Conservation (phyloP, 2,888 invertebrate genomes). For the Caenorhabditis zanzibari region DNA sequence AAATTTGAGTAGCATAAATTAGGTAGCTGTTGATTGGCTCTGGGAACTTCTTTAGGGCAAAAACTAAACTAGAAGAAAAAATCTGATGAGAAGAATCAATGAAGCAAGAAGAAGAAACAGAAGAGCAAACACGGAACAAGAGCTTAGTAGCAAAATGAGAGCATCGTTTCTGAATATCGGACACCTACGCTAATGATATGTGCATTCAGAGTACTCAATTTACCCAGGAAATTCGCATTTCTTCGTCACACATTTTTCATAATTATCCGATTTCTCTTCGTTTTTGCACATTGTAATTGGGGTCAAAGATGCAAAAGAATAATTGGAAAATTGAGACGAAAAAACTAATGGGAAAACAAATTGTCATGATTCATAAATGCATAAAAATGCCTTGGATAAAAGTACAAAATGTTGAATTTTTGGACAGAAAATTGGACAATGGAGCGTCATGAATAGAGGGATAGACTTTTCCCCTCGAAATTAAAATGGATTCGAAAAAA, state of each 20-base stretch:
- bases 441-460: neutral
- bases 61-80: neutral
- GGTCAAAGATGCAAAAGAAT: constrained; percentile 42
- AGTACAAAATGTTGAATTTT: neutral
- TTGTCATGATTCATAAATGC: neutral
- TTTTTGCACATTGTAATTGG: constrained; percentile 31
- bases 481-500: neutral
- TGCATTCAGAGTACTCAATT: constrained; percentile 63
- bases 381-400: neutral
- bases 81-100: neutral
- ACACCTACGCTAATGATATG: constrained; percentile 63
- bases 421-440: neutral
- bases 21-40: constrained; percentile 27
- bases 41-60: neutral
- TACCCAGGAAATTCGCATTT: constrained; percentile 11
- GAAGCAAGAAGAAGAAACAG: neutral
- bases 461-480: no score
- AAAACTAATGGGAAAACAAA: neutral
- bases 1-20: neutral
- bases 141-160: constrained; percentile 18
- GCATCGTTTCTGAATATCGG: constrained; percentile 25
- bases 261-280: neutral
- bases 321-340: constrained; percentile 13
- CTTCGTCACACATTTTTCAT: constrained; percentile 16
- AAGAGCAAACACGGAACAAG: constrained; percentile 12